Conservation (phyloP, 2,888 invertebrate species). For the Penaeus monodon region DNA sequence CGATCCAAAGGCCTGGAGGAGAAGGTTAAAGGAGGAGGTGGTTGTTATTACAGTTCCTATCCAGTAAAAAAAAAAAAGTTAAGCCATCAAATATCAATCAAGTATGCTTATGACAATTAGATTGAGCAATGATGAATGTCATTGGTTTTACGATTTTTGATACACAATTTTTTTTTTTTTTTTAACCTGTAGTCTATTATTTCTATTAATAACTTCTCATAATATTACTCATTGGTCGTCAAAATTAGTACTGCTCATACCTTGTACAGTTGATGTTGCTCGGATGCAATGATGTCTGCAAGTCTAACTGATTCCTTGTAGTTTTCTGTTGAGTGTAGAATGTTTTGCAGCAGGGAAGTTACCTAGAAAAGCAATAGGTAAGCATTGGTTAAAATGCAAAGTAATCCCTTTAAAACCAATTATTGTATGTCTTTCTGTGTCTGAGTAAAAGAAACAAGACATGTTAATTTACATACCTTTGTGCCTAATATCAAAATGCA, state of each 20-base stretch:
- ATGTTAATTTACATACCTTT: too few species aligned
- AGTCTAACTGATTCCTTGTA: conserved; percentile 84
- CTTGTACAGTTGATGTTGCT: conserved; percentile 83
- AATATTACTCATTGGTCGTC: not conserved
- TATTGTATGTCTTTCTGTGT: too few species aligned
- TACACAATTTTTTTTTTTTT: too few species aligned
- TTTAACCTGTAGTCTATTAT: too few species aligned
- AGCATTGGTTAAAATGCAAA: too few species aligned
- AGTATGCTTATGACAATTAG: not conserved
- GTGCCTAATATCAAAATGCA: too few species aligned
- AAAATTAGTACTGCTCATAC: conserved; percentile 23
- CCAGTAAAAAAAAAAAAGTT: not conserved
- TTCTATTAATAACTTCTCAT: too few species aligned
- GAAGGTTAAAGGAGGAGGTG: not conserved
- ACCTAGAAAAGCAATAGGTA: conserved; percentile 69
- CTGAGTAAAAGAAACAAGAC: too few species aligned
- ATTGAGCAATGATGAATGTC: too few species aligned
- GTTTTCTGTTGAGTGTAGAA: conserved; percentile 82
- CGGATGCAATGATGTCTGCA: conserved; percentile 83
- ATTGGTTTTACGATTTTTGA: too few species aligned
- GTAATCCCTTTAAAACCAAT: too few species aligned
- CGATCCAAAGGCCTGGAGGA: conserved; percentile 51
- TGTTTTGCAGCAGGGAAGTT: conserved; percentile 81
- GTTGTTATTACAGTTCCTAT: not conserved
- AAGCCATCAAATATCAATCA: too few species aligned